Conservation (phyloP, 2,888 invertebrate species). For the Acheta domesticus region DNA sequence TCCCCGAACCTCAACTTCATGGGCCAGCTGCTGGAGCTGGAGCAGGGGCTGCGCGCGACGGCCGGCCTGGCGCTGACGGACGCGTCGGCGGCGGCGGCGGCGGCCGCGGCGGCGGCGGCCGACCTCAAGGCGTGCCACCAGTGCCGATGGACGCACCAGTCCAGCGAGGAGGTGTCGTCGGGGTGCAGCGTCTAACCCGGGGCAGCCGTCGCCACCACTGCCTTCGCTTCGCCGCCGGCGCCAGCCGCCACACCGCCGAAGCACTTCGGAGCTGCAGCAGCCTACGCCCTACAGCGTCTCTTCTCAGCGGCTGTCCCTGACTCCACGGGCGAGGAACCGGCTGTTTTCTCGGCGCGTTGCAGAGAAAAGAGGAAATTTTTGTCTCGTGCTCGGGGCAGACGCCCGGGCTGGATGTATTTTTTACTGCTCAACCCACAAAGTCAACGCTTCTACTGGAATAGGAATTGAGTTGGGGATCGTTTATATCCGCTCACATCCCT, state of each 20-base stretch:
- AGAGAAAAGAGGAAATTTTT: too few species aligned
- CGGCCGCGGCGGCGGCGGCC: constrained; percentile 37
- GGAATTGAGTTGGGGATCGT: too few species aligned
- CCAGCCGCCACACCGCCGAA: too few species aligned
- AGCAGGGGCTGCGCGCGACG: constrained; percentile 58
- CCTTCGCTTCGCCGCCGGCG: too few species aligned
- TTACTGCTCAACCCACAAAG: too few species aligned
- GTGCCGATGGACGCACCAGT: constrained; percentile 54
- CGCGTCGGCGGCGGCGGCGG: constrained; percentile 21
- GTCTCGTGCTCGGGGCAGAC: too few species aligned
- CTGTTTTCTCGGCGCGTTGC: too few species aligned
- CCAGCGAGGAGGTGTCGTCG: constrained; percentile 53
- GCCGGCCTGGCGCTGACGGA: constrained; percentile 25
- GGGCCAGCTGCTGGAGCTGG: constrained; percentile 82
- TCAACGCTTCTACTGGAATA: too few species aligned
- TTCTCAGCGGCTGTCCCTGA: too few species aligned
- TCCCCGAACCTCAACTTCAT: constrained; percentile 95
- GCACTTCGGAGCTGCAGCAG: background rate
- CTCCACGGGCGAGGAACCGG: too few species aligned
- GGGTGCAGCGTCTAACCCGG: constrained; percentile 53
- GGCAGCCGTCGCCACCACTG: background rate
- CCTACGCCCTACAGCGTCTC: background rate
- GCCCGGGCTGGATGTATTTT: too few species aligned
- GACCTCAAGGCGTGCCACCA: constrained; percentile 47
- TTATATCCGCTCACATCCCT: too few species aligned